Evolutionary conservation across 2,888 invertebrate species (phyloP), one percentile per base, ranked within the genome.

Genomic region (Standfussiana lucernea): DNA sequence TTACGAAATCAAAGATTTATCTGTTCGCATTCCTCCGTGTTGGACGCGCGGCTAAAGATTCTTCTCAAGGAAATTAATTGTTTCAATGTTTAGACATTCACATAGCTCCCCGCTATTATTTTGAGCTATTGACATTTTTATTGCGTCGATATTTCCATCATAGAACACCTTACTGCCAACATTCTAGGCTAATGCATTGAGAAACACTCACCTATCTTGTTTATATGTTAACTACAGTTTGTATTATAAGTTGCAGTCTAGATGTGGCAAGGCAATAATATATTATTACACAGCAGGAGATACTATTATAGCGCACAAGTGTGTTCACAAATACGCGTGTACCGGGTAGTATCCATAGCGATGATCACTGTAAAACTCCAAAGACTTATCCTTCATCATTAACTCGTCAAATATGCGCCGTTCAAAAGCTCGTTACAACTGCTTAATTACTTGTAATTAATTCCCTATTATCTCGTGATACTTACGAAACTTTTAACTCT

Each of bases 111-210:
- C 45, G 53, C 68, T 68, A 82, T 85, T 85, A 61, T 42, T 62
- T 71, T 65, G 40, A 85, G 68, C 45, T 69, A 82, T 85, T 72
- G 71, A 42, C 53, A 81, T 72, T 81, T 80, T 72, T 82, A 81
- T 81, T 15, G 42, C 75, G 53, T 47, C 35, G 50, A 68, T 68
- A 65, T 85, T 65, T 81, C 35, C 13, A 50, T 69, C 53, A 50
- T 66, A 37, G 5, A 56, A 69, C n/a, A 21, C 42, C 8, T 64
- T 50, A 50, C 15, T 59, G 53, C 15, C 42, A 40, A 77, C 56
- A 50, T 68, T 78, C 32, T 28, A n/a, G 65, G 47, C n/a, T n/a
- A 45, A 47, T 21, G 13, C 37, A 24, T 74, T 72, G 18, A 59
- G 18, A 50, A 50, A 72, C 21, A 69, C 1, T 8, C 21, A 35